Evolutionary conservation across 2,113 vertebrate species (phyloP).

Genomic region (Bos indicus): DNA sequence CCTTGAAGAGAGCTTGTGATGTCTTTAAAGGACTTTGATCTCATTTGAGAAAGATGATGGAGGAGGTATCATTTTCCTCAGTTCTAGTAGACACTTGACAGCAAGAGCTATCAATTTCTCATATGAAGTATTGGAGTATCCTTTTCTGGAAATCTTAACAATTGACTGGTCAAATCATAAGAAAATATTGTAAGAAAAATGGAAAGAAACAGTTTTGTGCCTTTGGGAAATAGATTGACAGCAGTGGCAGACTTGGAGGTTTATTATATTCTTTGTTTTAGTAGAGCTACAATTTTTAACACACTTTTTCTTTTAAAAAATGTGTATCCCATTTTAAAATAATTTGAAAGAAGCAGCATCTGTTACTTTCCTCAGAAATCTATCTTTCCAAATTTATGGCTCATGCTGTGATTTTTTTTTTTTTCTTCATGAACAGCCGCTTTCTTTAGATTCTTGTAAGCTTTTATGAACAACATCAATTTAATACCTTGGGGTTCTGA

Average conservation of each 20-base stretch:
- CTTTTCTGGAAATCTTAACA: constrained; percentile 52
- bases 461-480: background rate
- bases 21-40: constrained; percentile 47
- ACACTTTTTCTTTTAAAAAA: constrained; percentile 25
- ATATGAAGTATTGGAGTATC: background rate
- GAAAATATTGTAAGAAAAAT: constrained; percentile 61
- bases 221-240: constrained; percentile 53
- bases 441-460: constrained; percentile 24
- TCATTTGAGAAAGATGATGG: constrained; percentile 16
- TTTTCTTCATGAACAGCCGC: constrained; percentile 15
- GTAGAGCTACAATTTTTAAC: constrained; percentile 47
- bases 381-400: constrained; percentile 57
- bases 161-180: constrained; percentile 54
- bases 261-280: constrained; percentile 69
- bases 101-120: constrained; percentile 53
- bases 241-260: constrained; percentile 23
- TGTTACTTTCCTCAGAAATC: constrained; percentile 61
- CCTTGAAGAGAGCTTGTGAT: background rate
- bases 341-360: constrained; percentile 66
- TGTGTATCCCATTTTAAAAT: constrained; percentile 61
- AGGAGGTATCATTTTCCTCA: background rate
- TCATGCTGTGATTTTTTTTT: constrained; percentile 18
- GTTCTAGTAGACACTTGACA: constrained; percentile 35
- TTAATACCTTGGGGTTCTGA: background rate
- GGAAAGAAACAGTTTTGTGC: constrained; percentile 37